Evolutionary conservation across 2,797 vertebrate genomes (phyloP).

Genomic region (Syngnathus acus): DNA sequence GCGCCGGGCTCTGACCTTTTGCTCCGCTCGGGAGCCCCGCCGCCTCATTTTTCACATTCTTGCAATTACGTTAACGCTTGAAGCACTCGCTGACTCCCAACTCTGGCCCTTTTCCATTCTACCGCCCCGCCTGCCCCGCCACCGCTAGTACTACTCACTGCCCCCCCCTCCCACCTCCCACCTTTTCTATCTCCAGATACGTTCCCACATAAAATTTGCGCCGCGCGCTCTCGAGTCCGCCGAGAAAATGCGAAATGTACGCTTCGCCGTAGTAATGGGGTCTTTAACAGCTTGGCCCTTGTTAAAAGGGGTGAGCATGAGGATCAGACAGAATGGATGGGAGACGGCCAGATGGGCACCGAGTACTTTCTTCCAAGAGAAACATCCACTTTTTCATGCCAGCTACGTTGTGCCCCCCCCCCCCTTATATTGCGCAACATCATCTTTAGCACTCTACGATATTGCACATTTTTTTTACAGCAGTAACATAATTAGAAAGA

Average conservation of each 20-base stretch:
- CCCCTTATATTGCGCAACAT: background rate
- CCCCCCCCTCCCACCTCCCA: constrained; percentile 65
- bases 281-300: constrained; percentile 72
- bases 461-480: background rate
- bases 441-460: background rate
- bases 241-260: constrained; percentile 57
- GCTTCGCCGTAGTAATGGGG: constrained; percentile 66
- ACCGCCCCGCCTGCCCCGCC: constrained; percentile 74
- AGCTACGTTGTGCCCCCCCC: constrained; percentile 23
- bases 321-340: constrained; percentile 59
- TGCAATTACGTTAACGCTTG: constrained; percentile 99
- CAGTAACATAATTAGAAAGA: background rate
- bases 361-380: constrained; percentile 54
- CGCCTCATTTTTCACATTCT: constrained; percentile 99
- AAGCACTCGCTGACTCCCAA: constrained; percentile 85
- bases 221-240: constrained; percentile 52
- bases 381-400: constrained; percentile 44
- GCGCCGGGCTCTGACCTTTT: constrained; percentile 92
- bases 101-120: constrained; percentile 82
- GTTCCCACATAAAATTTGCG: constrained; percentile 64
- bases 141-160: constrained; percentile 57
- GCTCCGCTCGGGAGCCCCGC: constrained; percentile 86
- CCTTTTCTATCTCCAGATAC: constrained; percentile 53
- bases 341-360: constrained; percentile 12
- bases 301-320: constrained; percentile 69